phyloP scores from a whole-genome alignment of 1,140 invertebrate species.

The Drepana arcuata region DNA sequence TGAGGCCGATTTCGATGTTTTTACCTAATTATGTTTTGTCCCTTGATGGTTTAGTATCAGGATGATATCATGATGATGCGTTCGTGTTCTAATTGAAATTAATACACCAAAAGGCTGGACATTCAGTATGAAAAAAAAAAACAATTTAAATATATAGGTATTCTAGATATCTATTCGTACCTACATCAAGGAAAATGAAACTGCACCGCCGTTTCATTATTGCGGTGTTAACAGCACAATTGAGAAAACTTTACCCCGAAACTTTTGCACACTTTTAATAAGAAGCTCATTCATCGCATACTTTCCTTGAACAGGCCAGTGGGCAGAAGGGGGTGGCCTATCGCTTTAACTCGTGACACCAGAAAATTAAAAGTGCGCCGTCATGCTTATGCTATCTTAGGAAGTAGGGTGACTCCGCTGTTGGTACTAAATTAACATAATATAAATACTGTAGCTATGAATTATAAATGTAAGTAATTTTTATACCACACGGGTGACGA shows the following conservation, averaged over 20 bases:
- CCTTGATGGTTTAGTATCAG: too few relatives aligned
- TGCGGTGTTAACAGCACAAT: slow-evolving; percentile 32
- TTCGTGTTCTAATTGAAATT: too few relatives aligned
- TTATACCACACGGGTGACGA: too few relatives aligned
- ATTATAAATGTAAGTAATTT: too few relatives aligned
- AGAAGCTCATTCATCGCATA: slow-evolving; percentile 59
- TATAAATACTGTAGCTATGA: too few relatives aligned
- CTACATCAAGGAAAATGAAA: slow-evolving; percentile 6
- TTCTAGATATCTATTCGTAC: too few relatives aligned
- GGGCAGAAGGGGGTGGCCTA: slow-evolving; percentile 43
- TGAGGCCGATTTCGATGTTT: too few relatives aligned
- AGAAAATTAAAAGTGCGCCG: slow-evolving; percentile 64
- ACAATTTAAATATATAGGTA: too few relatives aligned
- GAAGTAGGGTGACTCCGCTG: slow-evolving; percentile 55
- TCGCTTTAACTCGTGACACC: slow-evolving; percentile 61
- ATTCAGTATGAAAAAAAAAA: too few relatives aligned
- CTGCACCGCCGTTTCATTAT: slow-evolving; percentile 16
- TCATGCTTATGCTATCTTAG: slow-evolving; percentile 58
- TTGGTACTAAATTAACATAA: slow-evolving; percentile 63
- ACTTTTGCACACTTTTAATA: slow-evolving; percentile 61
- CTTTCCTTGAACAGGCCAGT: slow-evolving; percentile 36
- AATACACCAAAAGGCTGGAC: too few relatives aligned
- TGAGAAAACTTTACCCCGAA: slow-evolving; percentile 44
- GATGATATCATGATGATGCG: too few relatives aligned
- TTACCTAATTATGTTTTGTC: too few relatives aligned